phyloP scores from a whole-genome alignment of 2,888 invertebrate species.

The Epicampocera succincta region DNA sequence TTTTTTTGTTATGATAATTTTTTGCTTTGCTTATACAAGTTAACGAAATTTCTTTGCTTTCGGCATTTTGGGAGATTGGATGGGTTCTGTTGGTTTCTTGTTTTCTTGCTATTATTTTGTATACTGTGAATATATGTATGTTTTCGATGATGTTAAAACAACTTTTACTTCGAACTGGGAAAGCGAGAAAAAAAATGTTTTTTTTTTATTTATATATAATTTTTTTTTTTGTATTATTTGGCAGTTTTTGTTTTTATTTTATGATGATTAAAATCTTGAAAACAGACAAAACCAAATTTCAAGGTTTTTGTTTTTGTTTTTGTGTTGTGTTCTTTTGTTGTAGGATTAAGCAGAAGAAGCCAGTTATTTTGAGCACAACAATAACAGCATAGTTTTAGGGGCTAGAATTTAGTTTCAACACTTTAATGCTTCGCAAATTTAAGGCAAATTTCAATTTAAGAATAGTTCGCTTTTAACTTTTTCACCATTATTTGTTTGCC shows the following conservation, averaged over 20 bases:
- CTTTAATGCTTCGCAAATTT: background rate
- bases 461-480: background rate
- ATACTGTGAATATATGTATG: background rate
- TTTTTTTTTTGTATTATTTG: too few relatives aligned
- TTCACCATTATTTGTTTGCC: too few relatives aligned
- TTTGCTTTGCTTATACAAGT: slow-evolving; percentile 46
- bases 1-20: too few relatives aligned
- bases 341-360: slow-evolving; percentile 17
- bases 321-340: slow-evolving; percentile 20
- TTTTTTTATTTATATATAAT: too few relatives aligned
- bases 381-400: slow-evolving; percentile 23
- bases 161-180: slow-evolving; percentile 52
- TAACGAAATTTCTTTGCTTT: slow-evolving; percentile 63
- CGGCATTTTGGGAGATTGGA: slow-evolving; percentile 70
- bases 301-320: too few relatives aligned
- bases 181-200: background rate
- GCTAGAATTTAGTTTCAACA: slow-evolving; percentile 6
- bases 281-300: slow-evolving; percentile 6
- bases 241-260: slow-evolving; percentile 42
- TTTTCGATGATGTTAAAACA: slow-evolving; percentile 30
- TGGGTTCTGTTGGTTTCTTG: slow-evolving; percentile 51
- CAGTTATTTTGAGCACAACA: slow-evolving; percentile 34
- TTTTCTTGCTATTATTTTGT: slow-evolving; percentile 35
- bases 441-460: background rate
- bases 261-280: slow-evolving; percentile 40